Percentiles rank a stretch among this genome's conserved stretches.
phyloP scores from a whole-genome alignment of 2,888 invertebrate genomes.

The Orthonychiurus folsomi region DNA sequence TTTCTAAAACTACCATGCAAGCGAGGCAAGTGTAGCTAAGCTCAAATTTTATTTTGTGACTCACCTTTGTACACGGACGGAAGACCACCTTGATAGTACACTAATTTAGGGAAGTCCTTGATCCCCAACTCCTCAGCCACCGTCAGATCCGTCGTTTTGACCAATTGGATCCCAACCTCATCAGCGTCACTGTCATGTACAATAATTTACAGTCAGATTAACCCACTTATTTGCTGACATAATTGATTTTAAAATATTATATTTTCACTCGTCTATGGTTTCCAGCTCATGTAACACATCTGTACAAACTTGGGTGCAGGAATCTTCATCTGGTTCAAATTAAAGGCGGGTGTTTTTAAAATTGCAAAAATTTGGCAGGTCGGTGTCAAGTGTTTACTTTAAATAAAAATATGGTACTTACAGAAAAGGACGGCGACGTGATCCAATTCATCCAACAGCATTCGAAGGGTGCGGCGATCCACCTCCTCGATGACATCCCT shows the following conservation, averaged over 20 bases:
- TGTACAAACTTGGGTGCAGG: slow-evolving; percentile 67
- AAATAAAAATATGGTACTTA: slow-evolving; percentile 47
- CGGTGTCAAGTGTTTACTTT: not conserved
- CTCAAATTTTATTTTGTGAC: slow-evolving; percentile 42
- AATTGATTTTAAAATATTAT: slow-evolving; percentile 11
- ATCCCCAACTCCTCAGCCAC: slow-evolving; percentile 84
- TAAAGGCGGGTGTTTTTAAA: no score
- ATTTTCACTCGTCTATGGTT: slow-evolving; percentile 60
- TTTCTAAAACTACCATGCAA: slow-evolving; percentile 6
- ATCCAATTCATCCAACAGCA: slow-evolving; percentile 79
- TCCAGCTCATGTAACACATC: slow-evolving; percentile 79
- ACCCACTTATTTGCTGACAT: not conserved
- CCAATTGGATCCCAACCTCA: slow-evolving; percentile 79
- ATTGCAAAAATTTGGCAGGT: slow-evolving; percentile 15
- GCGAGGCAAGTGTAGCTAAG: not conserved
- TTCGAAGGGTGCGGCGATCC: slow-evolving; percentile 79
- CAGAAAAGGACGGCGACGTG: slow-evolving; percentile 88
- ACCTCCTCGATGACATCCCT: slow-evolving; percentile 86
- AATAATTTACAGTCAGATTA: no score
- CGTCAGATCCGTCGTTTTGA: slow-evolving; percentile 82
- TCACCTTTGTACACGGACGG: slow-evolving; percentile 93
- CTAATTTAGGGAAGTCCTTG: slow-evolving; percentile 81
- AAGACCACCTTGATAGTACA: slow-evolving; percentile 86
- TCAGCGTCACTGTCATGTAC: slow-evolving; percentile 3
- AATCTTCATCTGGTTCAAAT: slow-evolving; percentile 76